phyloP scores from a whole-genome alignment of 2,888 invertebrate species.

The Ernsta delagoae region DNA sequence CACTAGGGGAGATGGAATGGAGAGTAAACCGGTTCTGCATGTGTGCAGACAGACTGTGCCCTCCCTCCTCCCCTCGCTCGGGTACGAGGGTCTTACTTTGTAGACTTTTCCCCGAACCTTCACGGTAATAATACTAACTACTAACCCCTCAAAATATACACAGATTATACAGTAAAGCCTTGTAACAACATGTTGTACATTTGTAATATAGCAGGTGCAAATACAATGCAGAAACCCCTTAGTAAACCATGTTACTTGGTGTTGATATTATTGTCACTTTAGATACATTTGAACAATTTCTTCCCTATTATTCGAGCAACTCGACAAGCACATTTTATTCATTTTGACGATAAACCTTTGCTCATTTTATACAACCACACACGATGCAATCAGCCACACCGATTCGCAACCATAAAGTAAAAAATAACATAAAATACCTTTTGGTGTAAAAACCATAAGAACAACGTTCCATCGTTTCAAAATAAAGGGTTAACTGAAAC shows the following conservation, averaged over 20 bases:
- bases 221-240: neutral
- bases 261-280: too few relatives aligned
- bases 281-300: too few relatives aligned
- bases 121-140: slow-evolving; percentile 78
- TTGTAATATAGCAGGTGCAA: slow-evolving; percentile 36
- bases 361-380: slow-evolving; percentile 66
- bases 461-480: slow-evolving; percentile 91
- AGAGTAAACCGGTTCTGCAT: slow-evolving; percentile 82
- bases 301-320: slow-evolving; percentile 43
- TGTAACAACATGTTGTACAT: slow-evolving; percentile 40
- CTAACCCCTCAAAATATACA: slow-evolving; percentile 44
- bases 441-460: slow-evolving; percentile 92
- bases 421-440: slow-evolving; percentile 89
- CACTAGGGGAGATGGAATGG: slow-evolving; percentile 77
- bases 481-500: slow-evolving; percentile 84
- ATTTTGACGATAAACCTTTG: slow-evolving; percentile 47
- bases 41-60: slow-evolving; percentile 76
- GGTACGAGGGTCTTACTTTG: slow-evolving; percentile 70
- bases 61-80: slow-evolving; percentile 68
- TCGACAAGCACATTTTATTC: slow-evolving; percentile 28
- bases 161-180: slow-evolving; percentile 45
- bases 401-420: slow-evolving; percentile 78
- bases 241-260: neutral
- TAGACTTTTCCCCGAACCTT: slow-evolving; percentile 73
- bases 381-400: slow-evolving; percentile 74